Base-by-base conservation (phyloP, 2,888 invertebrate genomes). In the Drosophila kuntzei region DNA sequence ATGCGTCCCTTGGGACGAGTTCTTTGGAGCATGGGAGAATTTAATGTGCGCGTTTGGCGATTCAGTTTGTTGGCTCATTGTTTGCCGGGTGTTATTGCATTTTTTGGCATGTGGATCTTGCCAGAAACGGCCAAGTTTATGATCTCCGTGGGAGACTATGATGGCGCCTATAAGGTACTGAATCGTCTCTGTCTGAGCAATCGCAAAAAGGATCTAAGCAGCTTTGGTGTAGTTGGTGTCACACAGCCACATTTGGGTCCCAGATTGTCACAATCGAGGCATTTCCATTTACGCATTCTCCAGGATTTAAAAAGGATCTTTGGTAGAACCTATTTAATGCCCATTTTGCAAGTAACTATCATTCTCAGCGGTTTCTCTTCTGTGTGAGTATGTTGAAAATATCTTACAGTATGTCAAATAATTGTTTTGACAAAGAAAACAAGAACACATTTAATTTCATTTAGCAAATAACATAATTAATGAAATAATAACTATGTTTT, bases 51-150 rank as follows among this genome's bases (percentile, higher is more conserved):
- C 5, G 47, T 29, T 1, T 47, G 47, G 47, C 47, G 47, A 0
- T 18, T 47, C 12, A 47, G 18, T 32, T 18, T 47, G 29, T 7
- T 47, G 47, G 7, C 16, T 2, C 29, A 47, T 20, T 47, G 29
- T 16, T 1, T 47, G 8, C 47, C 47, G 2, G 47, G 47, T 3
- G 12, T 18, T 0, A 2, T 16, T 3, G 47, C 47, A 5, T 32
- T 47, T 18, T 1, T 12, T 3, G 29, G 47, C 47, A 47, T 47
- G 47, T 47, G 29, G 29, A 0, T 12, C 3, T 3, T 47, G 12
- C 47, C 47, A 2, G 47, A 47, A 18, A 47, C 47, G 12, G 47
- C 47, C 47, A 47, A 47, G 47, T 47, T 47, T 47, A 7, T 47
- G 47, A 18, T 47, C 9, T 32, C 47, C 3, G 32, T 20, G 0